phyloP scores from a whole-genome alignment of 2,797 vertebrate genomes.

The Pelobates cultripes region DNA sequence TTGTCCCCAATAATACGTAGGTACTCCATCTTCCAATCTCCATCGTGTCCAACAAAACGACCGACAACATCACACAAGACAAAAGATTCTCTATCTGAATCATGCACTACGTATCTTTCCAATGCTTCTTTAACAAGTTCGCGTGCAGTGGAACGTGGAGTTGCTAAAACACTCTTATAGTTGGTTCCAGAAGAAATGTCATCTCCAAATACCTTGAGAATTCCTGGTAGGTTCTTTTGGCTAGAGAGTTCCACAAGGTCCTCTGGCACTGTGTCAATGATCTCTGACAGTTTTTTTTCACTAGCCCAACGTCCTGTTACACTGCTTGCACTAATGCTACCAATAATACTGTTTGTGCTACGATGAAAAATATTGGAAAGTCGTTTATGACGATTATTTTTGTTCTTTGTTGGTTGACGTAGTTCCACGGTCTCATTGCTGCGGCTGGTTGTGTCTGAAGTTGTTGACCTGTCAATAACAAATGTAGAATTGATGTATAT shows the following conservation, averaged over 20 bases:
- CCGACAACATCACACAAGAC: constrained; percentile 87
- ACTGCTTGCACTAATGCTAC: constrained; percentile 72
- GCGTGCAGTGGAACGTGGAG: constrained; percentile 67
- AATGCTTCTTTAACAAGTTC: constrained; percentile 69
- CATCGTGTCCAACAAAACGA: constrained; percentile 77
- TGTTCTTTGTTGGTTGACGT: constrained; percentile 75
- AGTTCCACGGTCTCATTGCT: constrained; percentile 74
- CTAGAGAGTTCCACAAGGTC: constrained; percentile 59
- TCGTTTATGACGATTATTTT: constrained; percentile 81
- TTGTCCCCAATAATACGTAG: constrained; percentile 84
- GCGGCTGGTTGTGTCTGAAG: constrained; percentile 71
- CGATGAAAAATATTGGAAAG: constrained; percentile 88
- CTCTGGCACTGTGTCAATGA: constrained; percentile 67
- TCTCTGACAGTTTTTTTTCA: constrained; percentile 68
- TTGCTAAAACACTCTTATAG: constrained; percentile 75
- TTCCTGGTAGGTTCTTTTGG: constrained; percentile 65
- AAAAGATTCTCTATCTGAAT: constrained; percentile 70
- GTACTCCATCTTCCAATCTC: constrained; percentile 86
- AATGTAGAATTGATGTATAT: constrained; percentile 8
- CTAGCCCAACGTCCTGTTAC: constrained; percentile 69
- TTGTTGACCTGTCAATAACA: constrained; percentile 63
- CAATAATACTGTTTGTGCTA: constrained; percentile 70
- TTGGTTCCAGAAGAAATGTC: constrained; percentile 71
- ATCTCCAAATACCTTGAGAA: constrained; percentile 73
- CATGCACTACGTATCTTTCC: constrained; percentile 67